Percentiles rank a stretch among this genome's conserved stretches.
These are phyloP conservation scores for Brachionus sp. DNA, from an alignment of 1,140 invertebrate species.

Conservation along the genomic window DNA sequence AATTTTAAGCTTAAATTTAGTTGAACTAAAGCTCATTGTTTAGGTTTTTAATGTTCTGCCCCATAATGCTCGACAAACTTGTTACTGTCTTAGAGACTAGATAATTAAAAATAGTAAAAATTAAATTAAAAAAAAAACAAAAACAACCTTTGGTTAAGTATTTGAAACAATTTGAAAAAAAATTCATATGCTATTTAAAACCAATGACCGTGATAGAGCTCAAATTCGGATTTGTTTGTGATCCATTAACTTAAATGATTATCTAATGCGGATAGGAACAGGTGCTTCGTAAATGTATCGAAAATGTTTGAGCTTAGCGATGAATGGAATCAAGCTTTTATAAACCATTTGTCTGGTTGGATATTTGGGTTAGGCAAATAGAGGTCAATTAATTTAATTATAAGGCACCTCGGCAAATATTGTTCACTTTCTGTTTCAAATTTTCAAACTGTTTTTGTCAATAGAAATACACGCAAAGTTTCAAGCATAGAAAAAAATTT, in stretches of 20 bases:
- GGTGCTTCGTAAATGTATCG: background rate
- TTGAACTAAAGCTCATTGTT: background rate
- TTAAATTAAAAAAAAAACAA: background rate
- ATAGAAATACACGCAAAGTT: background rate
- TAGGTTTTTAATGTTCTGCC: background rate
- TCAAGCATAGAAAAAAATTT: background rate
- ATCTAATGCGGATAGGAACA: background rate
- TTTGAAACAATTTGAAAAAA: background rate
- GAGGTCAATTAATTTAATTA: constrained; percentile 10
- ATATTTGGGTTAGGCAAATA: background rate
- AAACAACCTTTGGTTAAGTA: background rate
- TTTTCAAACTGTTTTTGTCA: background rate
- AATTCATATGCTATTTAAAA: background rate
- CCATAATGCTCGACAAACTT: background rate
- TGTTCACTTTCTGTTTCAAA: background rate
- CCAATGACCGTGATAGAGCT: background rate
- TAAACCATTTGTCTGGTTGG: background rate
- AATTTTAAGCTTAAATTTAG: background rate
- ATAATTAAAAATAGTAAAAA: constrained; percentile 7
- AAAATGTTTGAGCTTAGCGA: background rate
- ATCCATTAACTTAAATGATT: background rate
- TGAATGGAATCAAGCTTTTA: background rate
- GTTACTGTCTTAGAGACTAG: background rate
- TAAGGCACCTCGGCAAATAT: constrained; percentile 4
- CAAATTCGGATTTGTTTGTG: background rate